A percentile compares a stretch with the other conserved stretches of the same genome.
Evolutionary conservation across 1,140 invertebrate species (phyloP).

Genomic region (Nasonia longicornis): DNA sequence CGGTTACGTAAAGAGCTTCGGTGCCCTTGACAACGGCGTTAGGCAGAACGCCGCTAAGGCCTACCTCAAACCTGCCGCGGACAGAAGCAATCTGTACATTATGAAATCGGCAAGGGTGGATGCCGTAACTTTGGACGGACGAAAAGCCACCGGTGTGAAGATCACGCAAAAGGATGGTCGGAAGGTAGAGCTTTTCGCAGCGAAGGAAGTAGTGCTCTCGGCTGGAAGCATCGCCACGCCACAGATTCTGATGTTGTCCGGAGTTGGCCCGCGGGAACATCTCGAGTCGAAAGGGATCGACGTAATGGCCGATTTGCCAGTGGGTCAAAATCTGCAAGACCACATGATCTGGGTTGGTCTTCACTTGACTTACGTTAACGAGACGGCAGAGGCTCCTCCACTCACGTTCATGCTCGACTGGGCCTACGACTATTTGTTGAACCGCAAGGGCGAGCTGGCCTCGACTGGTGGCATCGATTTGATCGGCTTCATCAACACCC

Average conservation of each 20-base stretch:
- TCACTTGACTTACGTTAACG: conserved; percentile 52
- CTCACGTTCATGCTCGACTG: conserved; percentile 42
- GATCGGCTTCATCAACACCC: conserved; percentile 55
- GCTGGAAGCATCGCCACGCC: conserved; percentile 73
- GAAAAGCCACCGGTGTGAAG: conserved; percentile 58
- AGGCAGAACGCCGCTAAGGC: conserved; percentile 75
- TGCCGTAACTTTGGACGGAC: conserved; percentile 71
- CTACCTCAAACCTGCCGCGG: conserved; percentile 72
- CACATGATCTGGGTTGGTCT: conserved; percentile 70
- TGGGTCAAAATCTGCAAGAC: conserved; percentile 76
- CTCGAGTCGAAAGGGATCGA: conserved; percentile 73
- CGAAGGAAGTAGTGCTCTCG: conserved; percentile 75
- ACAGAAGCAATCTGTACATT: conserved; percentile 78
- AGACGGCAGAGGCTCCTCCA: conserved; percentile 67
- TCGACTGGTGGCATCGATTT: conserved; percentile 49
- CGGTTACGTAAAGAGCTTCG: conserved; percentile 69
- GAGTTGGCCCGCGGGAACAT: conserved; percentile 78
- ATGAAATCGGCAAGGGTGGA: conserved; percentile 73
- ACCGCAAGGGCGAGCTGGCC: conserved; percentile 50
- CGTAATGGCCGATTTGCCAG: conserved; percentile 71
- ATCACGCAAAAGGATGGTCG: conserved; percentile 67
- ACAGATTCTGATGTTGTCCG: conserved; percentile 79
- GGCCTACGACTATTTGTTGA: conserved; percentile 58
- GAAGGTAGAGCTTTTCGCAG: conserved; percentile 64
- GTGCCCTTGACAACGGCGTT: conserved; percentile 69